A percentile compares a stretch with the other conserved stretches of the same genome.
These are phyloP conservation scores for Euphonia xanthogaster DNA, from an alignment of 2,797 vertebrate species.

Conservation along the genomic window DNA sequence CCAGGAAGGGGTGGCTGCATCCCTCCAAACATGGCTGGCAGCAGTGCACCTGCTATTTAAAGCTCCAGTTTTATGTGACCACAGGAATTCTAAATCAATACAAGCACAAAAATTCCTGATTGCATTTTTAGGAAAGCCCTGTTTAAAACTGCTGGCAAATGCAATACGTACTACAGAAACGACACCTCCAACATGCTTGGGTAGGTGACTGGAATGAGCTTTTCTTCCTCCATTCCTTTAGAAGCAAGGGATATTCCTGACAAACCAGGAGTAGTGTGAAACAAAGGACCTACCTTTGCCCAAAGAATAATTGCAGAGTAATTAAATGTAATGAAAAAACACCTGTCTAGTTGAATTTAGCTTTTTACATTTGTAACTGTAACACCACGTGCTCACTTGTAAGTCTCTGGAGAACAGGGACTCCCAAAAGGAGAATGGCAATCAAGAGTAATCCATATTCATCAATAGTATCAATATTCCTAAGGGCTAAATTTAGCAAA, in stretches of 20 bases:
- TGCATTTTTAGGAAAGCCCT: background rate
- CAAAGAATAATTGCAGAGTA: background rate
- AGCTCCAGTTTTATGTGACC: background rate
- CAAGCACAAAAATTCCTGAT: background rate
- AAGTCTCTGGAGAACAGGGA: background rate
- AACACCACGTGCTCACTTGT: background rate
- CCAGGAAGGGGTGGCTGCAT: background rate
- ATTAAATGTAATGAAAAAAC: background rate
- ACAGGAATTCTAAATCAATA: background rate
- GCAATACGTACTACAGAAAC: background rate
- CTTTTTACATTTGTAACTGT: background rate
- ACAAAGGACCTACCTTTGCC: background rate
- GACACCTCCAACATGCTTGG: background rate
- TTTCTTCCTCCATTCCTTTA: background rate
- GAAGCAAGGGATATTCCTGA: background rate
- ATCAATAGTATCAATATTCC: background rate
- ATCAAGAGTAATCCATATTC: background rate
- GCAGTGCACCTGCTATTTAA: background rate
- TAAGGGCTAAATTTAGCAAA: background rate
- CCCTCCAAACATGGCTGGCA: background rate
- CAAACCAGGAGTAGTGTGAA: background rate
- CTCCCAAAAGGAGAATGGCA: background rate
- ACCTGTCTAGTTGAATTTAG: background rate
- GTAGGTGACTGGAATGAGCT: background rate
- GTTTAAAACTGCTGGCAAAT: background rate